Evolutionary conservation across 2,113 vertebrate species (phyloP).

Genomic region (Hyperoodon ampullatus): DNA sequence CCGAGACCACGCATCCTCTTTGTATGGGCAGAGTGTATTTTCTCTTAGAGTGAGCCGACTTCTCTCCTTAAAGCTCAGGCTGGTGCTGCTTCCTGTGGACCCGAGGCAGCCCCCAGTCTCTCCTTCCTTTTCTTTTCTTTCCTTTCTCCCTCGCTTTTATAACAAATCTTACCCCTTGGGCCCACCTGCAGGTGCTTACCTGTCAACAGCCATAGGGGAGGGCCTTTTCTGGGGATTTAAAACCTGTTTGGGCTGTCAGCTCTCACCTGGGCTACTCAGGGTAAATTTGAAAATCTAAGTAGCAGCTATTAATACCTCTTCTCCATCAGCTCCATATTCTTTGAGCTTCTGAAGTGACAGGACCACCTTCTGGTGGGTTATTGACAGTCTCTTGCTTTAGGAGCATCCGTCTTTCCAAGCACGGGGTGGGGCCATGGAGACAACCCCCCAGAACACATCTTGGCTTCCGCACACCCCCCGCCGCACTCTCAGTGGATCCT

Average conservation of each 20-base stretch:
- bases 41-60: accelerated
- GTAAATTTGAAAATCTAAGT: not conserved
- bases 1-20: not conserved
- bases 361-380: not conserved
- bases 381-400: not conserved
- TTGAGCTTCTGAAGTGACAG: not conserved
- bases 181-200: not conserved
- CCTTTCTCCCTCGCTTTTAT: not conserved
- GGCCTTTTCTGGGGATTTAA: not conserved
- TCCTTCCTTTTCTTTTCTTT: not conserved
- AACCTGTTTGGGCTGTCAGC: not conserved
- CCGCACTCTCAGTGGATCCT: too few species aligned
- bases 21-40: not conserved
- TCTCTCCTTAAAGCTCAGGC: not conserved
- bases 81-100: accelerated
- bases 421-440: not conserved
- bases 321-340: not conserved
- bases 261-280: not conserved
- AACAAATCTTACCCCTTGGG: not conserved
- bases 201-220: not conserved
- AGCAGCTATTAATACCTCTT: not conserved
- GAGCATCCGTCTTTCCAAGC: not conserved
- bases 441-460: not conserved
- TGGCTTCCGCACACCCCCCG: not conserved
- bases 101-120: too few species aligned